Percentiles rank a stretch among this genome's conserved stretches.
Evolutionary conservation across 2,888 invertebrate species (phyloP).

Genomic region (Tortricodes alternella): DNA sequence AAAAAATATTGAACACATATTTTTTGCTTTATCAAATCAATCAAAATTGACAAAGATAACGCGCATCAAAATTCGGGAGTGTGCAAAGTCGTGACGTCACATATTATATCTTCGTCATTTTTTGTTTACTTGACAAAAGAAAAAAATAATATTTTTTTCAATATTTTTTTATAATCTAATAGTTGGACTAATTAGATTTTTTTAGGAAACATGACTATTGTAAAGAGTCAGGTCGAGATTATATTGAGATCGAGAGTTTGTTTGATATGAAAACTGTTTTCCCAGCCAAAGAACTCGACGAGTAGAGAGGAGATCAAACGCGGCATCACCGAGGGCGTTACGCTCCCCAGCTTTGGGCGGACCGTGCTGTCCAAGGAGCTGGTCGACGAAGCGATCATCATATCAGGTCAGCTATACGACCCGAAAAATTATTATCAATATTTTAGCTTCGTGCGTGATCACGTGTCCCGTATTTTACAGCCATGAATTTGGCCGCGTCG

Average conservation of each 20-base stretch:
- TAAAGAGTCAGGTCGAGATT: not conserved
- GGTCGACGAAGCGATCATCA: slow-evolving; percentile 95
- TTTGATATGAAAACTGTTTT: slow-evolving; percentile 13
- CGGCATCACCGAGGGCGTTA: slow-evolving; percentile 90
- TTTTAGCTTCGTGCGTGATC: too few relatives aligned
- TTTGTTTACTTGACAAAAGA: not conserved
- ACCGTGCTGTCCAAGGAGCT: slow-evolving; percentile 91
- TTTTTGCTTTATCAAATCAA: too few relatives aligned
- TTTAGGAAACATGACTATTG: not conserved
- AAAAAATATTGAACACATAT: too few relatives aligned
- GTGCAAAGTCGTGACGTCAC: too few relatives aligned
- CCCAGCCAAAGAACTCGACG: slow-evolving; percentile 89
- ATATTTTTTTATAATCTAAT: too few relatives aligned
- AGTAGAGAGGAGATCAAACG: slow-evolving; percentile 91
- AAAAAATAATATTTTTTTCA: not conserved
- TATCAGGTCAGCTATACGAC: slow-evolving; percentile 85
- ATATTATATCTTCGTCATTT: too few relatives aligned
- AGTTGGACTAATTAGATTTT: too few relatives aligned
- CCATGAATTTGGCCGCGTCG: too few relatives aligned
- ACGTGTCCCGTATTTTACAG: too few relatives aligned
- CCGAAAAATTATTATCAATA: too few relatives aligned
- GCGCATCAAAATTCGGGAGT: too few relatives aligned
- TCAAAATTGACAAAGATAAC: too few relatives aligned
- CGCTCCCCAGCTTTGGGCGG: slow-evolving; percentile 87
- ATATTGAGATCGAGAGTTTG: not conserved